Percentiles rank a stretch among this genome's conserved stretches.
phyloP scores from a whole-genome alignment of 2,888 invertebrate species.

The Poecilus cupreus region DNA sequence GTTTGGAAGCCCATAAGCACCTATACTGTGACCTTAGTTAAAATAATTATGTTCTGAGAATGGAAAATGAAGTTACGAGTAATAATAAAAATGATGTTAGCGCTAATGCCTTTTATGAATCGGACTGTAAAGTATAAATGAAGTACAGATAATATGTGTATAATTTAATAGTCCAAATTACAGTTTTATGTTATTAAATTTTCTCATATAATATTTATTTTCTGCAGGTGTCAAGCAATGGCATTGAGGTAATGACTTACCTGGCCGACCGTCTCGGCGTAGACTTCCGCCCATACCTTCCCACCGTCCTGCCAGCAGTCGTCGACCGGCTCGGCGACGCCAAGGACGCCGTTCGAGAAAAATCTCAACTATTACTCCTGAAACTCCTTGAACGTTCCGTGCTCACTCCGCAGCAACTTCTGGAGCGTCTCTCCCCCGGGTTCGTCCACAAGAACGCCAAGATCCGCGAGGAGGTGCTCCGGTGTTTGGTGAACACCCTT shows the following conservation, averaged over 20 bases:
- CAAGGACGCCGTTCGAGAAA: conserved; percentile 76
- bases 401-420: conserved; percentile 80
- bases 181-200: too few species aligned
- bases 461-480: conserved; percentile 91
- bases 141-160: too few species aligned
- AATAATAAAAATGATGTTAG: too few species aligned
- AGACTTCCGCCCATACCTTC: conserved; percentile 91
- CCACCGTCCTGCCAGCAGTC: conserved; percentile 87
- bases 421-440: conserved; percentile 82
- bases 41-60: too few species aligned
- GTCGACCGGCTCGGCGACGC: conserved; percentile 83
- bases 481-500: conserved; percentile 87
- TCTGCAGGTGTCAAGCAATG: conserved; percentile 92
- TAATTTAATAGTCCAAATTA: too few species aligned
- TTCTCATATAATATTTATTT: neutral
- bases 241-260: conserved; percentile 89
- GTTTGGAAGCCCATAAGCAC: too few species aligned
- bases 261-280: conserved; percentile 90
- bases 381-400: conserved; percentile 85
- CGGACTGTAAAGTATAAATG: too few species aligned
- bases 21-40: too few species aligned
- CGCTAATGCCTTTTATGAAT: too few species aligned
- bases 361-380: conserved; percentile 82
- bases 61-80: too few species aligned
- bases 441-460: conserved; percentile 94